Evolutionary conservation across 2,113 vertebrate species (phyloP).

Genomic region (Zosterops pallidus): DNA sequence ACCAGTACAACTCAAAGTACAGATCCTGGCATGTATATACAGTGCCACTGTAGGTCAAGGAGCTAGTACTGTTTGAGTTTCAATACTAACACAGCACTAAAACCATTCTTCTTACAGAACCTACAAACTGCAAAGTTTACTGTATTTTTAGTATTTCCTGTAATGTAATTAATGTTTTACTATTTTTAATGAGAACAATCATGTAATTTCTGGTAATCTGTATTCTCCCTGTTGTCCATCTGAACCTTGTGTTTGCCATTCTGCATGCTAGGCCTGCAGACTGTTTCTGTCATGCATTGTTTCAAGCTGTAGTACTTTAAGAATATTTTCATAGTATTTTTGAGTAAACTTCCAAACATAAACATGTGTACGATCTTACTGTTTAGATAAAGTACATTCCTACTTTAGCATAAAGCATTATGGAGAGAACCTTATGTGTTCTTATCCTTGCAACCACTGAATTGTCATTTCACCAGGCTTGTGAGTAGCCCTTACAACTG

Average conservation of each 20-base stretch:
- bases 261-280: slow-evolving; percentile 24
- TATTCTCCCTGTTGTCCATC: not conserved
- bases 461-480: not conserved
- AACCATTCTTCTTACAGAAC: not conserved
- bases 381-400: not conserved
- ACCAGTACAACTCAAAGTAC: not conserved
- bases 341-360: slow-evolving; percentile 30
- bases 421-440: not conserved
- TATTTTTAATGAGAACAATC: slow-evolving; percentile 21
- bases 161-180: slow-evolving; percentile 21
- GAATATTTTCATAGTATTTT: slow-evolving; percentile 35
- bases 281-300: not conserved
- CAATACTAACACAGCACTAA: not conserved
- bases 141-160: slow-evolving; percentile 34
- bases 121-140: not conserved
- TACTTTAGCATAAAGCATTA: not conserved
- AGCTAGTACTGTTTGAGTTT: not conserved
- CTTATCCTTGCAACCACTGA: not conserved
- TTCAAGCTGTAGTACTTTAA: slow-evolving; percentile 29
- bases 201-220: slow-evolving; percentile 36
- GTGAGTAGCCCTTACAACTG: not conserved
- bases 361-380: not conserved
- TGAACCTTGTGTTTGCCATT: not conserved
- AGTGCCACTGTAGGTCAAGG: not conserved
- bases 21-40: not conserved